phyloP scores from a whole-genome alignment of 2,888 invertebrate species.

The Oligia latruncula region DNA sequence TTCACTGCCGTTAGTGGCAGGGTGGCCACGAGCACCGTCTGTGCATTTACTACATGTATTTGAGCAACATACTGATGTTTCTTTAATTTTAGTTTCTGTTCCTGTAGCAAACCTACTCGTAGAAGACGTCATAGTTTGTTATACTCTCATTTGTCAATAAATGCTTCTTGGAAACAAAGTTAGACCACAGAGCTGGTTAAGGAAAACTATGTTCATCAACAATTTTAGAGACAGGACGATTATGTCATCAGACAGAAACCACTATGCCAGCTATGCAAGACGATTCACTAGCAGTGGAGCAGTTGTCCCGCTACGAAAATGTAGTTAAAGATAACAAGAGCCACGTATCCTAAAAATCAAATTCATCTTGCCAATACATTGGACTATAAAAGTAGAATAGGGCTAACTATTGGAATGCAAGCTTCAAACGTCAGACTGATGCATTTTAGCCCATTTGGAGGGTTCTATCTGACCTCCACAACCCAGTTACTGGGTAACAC shows the following conservation, averaged over 20 bases:
- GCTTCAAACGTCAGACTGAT: not conserved
- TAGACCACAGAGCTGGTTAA: not conserved
- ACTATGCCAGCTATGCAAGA: not conserved
- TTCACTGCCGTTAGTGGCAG: conserved; percentile 22
- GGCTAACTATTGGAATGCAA: not conserved
- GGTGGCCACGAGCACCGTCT: conserved; percentile 24
- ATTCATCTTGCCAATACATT: not conserved
- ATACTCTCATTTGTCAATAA: not conserved
- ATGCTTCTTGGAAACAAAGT: not conserved
- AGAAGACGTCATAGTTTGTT: not conserved
- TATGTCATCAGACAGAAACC: not conserved
- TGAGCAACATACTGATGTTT: not conserved
- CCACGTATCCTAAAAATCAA: not conserved
- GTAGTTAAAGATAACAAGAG: not conserved
- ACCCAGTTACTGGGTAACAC: not conserved
- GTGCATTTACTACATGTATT: conserved; percentile 13
- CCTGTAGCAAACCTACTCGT: not conserved
- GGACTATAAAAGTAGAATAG: not conserved
- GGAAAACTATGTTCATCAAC: not conserved
- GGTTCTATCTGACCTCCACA: not conserved
- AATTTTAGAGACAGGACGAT: not conserved
- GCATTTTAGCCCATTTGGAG: not conserved
- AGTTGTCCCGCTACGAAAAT: no score
- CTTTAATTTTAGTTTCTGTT: not conserved
- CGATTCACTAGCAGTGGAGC: not conserved